Percentiles rank a stretch among this genome's conserved stretches.
Conservation (phyloP, 2,888 invertebrate genomes). For the Gymnocheta viridis region DNA sequence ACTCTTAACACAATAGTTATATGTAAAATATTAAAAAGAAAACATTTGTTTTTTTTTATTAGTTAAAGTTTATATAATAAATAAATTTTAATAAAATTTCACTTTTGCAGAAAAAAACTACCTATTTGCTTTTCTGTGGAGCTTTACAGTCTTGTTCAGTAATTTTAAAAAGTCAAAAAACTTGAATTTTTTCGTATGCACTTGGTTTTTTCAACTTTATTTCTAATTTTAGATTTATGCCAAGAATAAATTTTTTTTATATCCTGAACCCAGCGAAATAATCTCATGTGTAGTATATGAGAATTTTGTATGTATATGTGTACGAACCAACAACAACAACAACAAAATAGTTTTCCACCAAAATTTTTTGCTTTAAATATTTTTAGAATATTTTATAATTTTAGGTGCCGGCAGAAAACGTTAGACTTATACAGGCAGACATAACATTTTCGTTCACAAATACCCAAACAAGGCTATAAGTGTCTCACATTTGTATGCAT, state of each 20-base stretch:
- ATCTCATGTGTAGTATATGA: constrained; percentile 17
- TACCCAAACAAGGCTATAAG: constrained; percentile 6
- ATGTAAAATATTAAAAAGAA: too few species aligned
- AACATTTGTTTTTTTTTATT: too few species aligned
- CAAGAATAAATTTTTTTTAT: constrained; percentile 13
- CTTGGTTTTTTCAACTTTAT: constrained; percentile 16
- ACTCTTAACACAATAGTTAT: too few species aligned
- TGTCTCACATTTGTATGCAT: not conserved
- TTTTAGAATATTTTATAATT: constrained; percentile 66
- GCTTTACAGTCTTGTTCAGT: not conserved
- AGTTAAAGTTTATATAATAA: not conserved
- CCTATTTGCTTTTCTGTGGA: constrained; percentile 2
- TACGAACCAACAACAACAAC: not conserved
- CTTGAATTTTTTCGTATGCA: constrained; percentile 2
- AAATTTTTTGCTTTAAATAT: constrained; percentile 47
- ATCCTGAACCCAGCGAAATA: not conserved
- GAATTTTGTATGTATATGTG: not conserved
- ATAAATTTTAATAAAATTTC: not conserved
- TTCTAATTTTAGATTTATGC: constrained; percentile 50
- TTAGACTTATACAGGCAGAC: constrained; percentile 29
- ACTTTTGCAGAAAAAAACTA: not conserved
- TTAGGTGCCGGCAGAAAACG: constrained; percentile 63
- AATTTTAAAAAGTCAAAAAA: constrained; percentile 41
- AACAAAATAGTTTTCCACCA: not conserved
- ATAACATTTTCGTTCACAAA: constrained; percentile 19